A percentile compares a stretch with the other conserved stretches of the same genome.
Conservation (phyloP, 2,888 invertebrate species). For the Parnassius mnemosyne region DNA sequence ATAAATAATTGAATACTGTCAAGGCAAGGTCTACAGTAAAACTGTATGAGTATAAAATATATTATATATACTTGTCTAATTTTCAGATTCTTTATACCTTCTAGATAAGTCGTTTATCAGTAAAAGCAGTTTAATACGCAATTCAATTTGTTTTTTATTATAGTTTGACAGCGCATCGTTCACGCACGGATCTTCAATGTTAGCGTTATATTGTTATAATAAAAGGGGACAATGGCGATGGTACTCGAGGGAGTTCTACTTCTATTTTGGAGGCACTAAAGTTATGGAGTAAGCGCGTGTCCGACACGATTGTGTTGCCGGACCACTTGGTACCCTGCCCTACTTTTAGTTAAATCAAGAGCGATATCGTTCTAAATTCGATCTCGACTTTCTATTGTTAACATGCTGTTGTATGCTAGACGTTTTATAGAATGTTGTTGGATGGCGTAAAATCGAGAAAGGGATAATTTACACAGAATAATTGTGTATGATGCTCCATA, state of each 20-base stretch:
- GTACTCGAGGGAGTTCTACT: slow-evolving; percentile 48
- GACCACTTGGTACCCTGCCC: slow-evolving; percentile 30
- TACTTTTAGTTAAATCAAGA: slow-evolving; percentile 24
- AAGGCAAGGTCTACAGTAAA: no score
- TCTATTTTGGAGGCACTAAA: slow-evolving; percentile 36
- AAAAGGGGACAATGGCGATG: slow-evolving; percentile 46
- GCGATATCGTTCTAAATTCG: slow-evolving; percentile 22
- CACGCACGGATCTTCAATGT: slow-evolving; percentile 24
- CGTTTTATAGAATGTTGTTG: background rate
- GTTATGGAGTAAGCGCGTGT: slow-evolving; percentile 30
- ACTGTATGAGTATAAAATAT: no score
- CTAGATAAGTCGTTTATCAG: no score
- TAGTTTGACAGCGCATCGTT: slow-evolving; percentile 11
- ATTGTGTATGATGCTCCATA: no score
- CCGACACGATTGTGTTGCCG: slow-evolving; percentile 29
- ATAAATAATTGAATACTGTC: no score
- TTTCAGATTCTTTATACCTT: no score
- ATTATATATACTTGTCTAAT: no score
- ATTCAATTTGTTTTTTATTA: background rate
- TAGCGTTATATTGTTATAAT: slow-evolving; percentile 22
- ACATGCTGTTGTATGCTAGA: slow-evolving; percentile 12
- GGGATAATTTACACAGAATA: no score
- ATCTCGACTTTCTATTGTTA: slow-evolving; percentile 30
- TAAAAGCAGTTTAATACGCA: no score
- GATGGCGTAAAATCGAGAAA: no score